Evolutionary conservation across 2,797 vertebrate genomes (phyloP).

Genomic region (Aselliscus stoliczkanus): DNA sequence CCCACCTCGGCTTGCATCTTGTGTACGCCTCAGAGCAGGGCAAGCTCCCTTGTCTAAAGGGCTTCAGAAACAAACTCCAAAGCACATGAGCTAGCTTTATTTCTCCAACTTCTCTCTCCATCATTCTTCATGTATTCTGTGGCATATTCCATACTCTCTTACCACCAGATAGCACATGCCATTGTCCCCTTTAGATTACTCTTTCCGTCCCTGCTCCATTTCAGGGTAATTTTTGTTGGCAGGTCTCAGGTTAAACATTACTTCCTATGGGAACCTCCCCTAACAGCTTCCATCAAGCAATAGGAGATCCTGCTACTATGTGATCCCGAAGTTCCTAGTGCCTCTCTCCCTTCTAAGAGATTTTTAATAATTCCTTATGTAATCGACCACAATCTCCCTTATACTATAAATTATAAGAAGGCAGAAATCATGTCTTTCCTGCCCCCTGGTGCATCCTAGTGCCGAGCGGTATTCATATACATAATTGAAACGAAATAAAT

Average conservation of each 20-base stretch:
- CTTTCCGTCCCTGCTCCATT: not conserved
- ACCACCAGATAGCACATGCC: not conserved
- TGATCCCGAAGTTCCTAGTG: not conserved
- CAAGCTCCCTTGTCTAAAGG: not conserved
- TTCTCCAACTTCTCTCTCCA: not conserved
- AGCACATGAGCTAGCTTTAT: not conserved
- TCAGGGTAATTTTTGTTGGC: not conserved
- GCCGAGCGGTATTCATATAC: not conserved
- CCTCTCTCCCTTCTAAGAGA: not conserved
- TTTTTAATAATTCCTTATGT: not conserved
- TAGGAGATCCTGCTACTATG: not conserved
- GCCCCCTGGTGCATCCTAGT: not conserved
- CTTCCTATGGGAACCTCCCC: not conserved
- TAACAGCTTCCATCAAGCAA: not conserved
- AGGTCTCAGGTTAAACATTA: not conserved
- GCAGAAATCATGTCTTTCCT: not conserved
- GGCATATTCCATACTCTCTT: not conserved
- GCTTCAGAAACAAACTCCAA: not conserved
- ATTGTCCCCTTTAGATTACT: not conserved
- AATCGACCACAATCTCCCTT: not conserved
- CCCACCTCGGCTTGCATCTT: not conserved
- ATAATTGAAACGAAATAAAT: not conserved
- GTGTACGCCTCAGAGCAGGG: not conserved
- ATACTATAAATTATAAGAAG: not conserved
- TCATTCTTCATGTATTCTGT: not conserved